These are phyloP conservation scores for Camponotus vicinus DNA, from an alignment of 1,140 invertebrate genomes.

Conservation along the genomic window DNA sequence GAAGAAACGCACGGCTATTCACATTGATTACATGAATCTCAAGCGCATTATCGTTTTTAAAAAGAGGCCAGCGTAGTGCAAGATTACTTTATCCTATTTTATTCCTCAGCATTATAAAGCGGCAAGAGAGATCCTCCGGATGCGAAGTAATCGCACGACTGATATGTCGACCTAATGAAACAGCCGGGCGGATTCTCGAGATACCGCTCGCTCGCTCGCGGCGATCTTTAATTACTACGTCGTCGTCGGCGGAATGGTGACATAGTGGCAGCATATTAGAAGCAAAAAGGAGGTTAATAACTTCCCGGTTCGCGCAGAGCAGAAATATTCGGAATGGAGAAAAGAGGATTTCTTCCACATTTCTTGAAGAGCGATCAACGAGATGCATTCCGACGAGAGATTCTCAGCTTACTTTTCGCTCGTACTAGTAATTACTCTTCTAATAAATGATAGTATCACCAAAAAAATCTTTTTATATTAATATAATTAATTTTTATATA, in stretches of 20 bases:
- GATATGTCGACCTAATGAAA: conserved; percentile 58
- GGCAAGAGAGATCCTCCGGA: neutral
- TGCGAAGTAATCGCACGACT: conserved; percentile 21
- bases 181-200: conserved; percentile 45
- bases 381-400: neutral
- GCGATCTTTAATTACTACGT: conserved; percentile 62
- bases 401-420: neutral
- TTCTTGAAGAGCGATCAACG: conserved; percentile 7
- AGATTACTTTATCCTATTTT: conserved; percentile 17
- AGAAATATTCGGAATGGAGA: conserved; percentile 18
- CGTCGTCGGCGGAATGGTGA: neutral
- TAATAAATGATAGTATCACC: neutral
- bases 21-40: neutral
- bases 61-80: neutral
- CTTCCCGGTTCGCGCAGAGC: neutral
- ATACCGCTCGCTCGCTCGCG: neutral
- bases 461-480: neutral
- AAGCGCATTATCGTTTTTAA: conserved; percentile 2
- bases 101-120: neutral
- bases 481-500: neutral
- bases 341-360: neutral
- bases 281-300: conserved; percentile 53
- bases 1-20: neutral
- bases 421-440: neutral
- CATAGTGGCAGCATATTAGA: conserved; percentile 33